Percentiles rank a stretch among this genome's conserved stretches.
Evolutionary conservation across 2,113 vertebrate species (phyloP).

Genomic region (Rutilus rutilus): DNA sequence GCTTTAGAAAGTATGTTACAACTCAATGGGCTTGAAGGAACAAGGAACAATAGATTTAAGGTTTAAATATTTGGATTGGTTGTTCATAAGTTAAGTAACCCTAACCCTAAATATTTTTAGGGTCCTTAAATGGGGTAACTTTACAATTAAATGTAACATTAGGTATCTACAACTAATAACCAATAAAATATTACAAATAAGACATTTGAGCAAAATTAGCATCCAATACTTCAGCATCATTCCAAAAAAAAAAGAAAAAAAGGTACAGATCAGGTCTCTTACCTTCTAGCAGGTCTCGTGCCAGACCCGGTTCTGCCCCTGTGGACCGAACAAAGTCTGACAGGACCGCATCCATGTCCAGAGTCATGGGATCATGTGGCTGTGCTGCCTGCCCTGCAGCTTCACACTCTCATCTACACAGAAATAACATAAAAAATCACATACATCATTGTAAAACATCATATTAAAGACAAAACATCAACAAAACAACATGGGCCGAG

Average conservation of each 20-base stretch:
- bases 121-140: neutral
- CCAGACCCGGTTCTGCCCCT: conserved; percentile 99
- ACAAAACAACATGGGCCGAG: neutral
- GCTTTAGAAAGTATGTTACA: no score
- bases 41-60: neutral
- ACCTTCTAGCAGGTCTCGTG: conserved; percentile 99
- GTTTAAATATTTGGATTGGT: neutral
- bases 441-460: neutral
- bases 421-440: conserved; percentile 3
- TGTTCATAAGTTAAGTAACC: neutral
- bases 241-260: neutral
- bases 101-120: neutral
- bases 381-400: conserved; percentile 88
- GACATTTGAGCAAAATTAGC: neutral
- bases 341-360: conserved; percentile 99
- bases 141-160: neutral
- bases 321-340: conserved; percentile 99
- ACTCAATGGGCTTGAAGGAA: no score
- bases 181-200: neutral
- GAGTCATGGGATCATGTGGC: conserved; percentile 97
- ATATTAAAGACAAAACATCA: neutral
- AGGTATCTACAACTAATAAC: neutral
- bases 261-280: conserved; percentile 61
- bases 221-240: neutral
- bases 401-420: conserved; percentile 91